A percentile compares a stretch with the other conserved stretches of the same genome.
phyloP scores from a whole-genome alignment of 2,113 vertebrate species.

The Galeopterus variegatus region DNA sequence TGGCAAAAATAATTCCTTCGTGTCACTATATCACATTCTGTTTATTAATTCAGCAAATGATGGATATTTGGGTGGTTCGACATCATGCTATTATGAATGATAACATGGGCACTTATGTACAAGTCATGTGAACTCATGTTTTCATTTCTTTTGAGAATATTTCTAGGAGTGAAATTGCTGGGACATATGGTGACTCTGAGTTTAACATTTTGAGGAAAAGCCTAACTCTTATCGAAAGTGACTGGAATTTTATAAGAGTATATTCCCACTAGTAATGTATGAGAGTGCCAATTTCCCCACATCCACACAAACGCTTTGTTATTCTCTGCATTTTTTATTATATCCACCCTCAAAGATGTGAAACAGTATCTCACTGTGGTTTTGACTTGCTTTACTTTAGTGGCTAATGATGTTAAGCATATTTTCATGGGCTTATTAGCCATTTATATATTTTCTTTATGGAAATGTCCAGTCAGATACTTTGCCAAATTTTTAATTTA shows the following conservation, averaged over 20 bases:
- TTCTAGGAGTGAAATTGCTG: neutral
- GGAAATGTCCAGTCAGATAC: neutral
- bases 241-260: neutral
- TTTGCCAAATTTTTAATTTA: neutral
- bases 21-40: neutral
- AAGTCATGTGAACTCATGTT: neutral
- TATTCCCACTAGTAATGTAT: neutral
- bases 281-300: neutral
- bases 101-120: neutral
- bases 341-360: neutral
- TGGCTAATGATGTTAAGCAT: neutral
- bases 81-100: neutral
- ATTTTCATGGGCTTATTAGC: neutral
- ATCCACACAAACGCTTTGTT: neutral
- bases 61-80: neutral
- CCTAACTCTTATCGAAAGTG: neutral
- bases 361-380: neutral
- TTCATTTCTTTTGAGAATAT: neutral
- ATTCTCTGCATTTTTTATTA: neutral
- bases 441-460: neutral
- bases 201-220: neutral
- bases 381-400: neutral
- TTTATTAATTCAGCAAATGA: neutral
- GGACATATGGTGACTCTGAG: neutral
- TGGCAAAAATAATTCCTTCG: neutral